Percentiles rank a stretch among this genome's conserved stretches.
Conservation (phyloP, 2,797 vertebrate genomes). For the Lagorchestes hirsutus region DNA sequence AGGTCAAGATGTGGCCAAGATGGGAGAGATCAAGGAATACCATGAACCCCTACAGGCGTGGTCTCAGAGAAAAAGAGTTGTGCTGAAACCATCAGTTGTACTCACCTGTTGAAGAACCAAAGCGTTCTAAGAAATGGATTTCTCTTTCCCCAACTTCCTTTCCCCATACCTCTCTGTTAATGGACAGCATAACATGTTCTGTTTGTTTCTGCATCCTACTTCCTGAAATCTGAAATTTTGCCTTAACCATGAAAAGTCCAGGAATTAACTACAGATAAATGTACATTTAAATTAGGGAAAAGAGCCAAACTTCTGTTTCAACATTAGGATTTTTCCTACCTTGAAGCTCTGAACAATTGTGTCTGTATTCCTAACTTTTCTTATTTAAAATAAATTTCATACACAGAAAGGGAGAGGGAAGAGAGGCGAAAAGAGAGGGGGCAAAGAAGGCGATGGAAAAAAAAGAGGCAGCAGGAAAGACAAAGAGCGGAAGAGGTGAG, state of each 20-base stretch:
- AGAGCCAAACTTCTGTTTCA: background rate
- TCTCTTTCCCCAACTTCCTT: too few relatives aligned
- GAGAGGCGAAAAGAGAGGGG: background rate
- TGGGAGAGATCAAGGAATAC: too few relatives aligned
- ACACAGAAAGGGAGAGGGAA: background rate
- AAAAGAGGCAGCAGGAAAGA: background rate
- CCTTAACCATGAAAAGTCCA: background rate
- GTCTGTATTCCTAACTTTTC: background rate
- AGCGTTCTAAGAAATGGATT: too few relatives aligned
- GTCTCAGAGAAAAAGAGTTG: too few relatives aligned
- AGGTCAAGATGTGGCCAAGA: too few relatives aligned
- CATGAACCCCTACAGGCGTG: too few relatives aligned
- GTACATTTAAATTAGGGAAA: too few relatives aligned
- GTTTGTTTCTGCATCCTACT: background rate
- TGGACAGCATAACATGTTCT: background rate
- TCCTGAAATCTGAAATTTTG: background rate
- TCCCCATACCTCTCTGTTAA: too few relatives aligned
- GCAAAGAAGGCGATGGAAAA: background rate
- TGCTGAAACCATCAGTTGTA: too few relatives aligned
- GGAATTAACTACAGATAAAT: too few relatives aligned
- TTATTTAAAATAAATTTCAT: background rate
- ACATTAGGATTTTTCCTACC: background rate
- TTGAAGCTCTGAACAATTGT: background rate
- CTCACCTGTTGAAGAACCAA: too few relatives aligned
- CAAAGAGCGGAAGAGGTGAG: background rate